phyloP scores from a whole-genome alignment of 1,140 invertebrate genomes.

The Reticulitermes speratus region DNA sequence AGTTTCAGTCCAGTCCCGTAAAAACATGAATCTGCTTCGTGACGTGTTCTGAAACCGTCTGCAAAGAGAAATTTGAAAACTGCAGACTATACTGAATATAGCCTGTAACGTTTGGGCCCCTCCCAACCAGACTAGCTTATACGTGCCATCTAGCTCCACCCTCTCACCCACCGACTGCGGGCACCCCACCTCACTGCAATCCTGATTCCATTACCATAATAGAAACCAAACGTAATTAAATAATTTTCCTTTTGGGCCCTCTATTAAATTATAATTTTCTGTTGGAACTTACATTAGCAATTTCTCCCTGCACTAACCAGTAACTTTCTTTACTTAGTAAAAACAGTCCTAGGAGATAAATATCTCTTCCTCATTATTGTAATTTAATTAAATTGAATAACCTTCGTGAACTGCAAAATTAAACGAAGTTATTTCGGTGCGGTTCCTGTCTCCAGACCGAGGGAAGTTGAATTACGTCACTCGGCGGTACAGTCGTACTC shows the following conservation, averaged over 20 bases:
- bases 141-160: background rate
- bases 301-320: slow-evolving; percentile 26
- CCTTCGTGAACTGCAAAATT: slow-evolving; percentile 34
- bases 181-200: slow-evolving; percentile 27
- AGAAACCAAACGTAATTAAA: slow-evolving; percentile 37
- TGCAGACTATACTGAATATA: background rate
- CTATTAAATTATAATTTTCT: slow-evolving; percentile 37
- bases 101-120: background rate
- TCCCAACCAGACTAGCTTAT: background rate
- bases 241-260: slow-evolving; percentile 31
- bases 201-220: slow-evolving; percentile 37
- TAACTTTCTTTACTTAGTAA: slow-evolving; percentile 30
- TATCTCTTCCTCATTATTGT: slow-evolving; percentile 38
- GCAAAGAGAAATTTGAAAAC: background rate
- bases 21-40: background rate
- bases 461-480: slow-evolving; percentile 27
- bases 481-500: background rate
- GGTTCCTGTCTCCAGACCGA: slow-evolving; percentile 24
- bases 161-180: slow-evolving; percentile 9
- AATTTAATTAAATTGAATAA: slow-evolving; percentile 37
- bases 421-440: slow-evolving; percentile 34
- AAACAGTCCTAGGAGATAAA: slow-evolving; percentile 35
- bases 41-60: background rate
- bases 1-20: background rate
- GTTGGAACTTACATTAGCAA: slow-evolving; percentile 27